Conservation (phyloP, 2,797 vertebrate species). For the Gambusia yucatana region DNA sequence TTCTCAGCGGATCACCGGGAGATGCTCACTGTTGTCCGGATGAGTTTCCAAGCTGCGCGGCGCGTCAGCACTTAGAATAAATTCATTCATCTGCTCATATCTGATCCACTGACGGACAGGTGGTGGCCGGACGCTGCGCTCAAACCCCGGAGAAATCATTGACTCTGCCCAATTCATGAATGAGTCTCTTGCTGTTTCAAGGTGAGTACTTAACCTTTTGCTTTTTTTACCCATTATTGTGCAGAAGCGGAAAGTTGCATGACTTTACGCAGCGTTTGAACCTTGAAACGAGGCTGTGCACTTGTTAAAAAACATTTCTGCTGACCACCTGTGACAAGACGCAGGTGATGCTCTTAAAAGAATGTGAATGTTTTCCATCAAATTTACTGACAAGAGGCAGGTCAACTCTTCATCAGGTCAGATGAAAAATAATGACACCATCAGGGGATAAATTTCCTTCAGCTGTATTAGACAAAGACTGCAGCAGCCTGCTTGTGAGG, state of each 20-base stretch:
- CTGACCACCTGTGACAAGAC: conserved; percentile 47
- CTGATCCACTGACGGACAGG: conserved; percentile 21
- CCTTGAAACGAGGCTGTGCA: conserved; percentile 4
- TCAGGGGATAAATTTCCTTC: conserved; percentile 8
- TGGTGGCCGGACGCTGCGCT: conserved; percentile 26
- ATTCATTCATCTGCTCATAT: conserved; percentile 21
- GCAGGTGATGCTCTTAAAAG: conserved; percentile 37
- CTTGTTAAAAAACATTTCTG: not conserved
- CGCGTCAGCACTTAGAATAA: conserved; percentile 32
- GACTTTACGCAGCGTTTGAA: conserved; percentile 41
- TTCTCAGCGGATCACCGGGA: conserved; percentile 37
- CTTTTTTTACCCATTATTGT: conserved; percentile 6
- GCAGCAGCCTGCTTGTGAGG: conserved; percentile 6
- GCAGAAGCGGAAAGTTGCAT: conserved; percentile 48
- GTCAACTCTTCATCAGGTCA: conserved; percentile 14
- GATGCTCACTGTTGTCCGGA: conserved; percentile 50
- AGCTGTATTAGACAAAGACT: conserved; percentile 30
- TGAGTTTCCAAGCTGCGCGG: conserved; percentile 49
- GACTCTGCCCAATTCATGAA: conserved; percentile 39
- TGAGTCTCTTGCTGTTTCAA: conserved; percentile 60
- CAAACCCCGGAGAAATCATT: conserved; percentile 25
- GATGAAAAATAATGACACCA: conserved; percentile 11
- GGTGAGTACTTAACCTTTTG: conserved; percentile 64
- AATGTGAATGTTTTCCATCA: conserved; percentile 10
- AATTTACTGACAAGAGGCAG: conserved; percentile 24